Conservation (phyloP, 2,113 vertebrate genomes). For the Oriolus oriolus region DNA sequence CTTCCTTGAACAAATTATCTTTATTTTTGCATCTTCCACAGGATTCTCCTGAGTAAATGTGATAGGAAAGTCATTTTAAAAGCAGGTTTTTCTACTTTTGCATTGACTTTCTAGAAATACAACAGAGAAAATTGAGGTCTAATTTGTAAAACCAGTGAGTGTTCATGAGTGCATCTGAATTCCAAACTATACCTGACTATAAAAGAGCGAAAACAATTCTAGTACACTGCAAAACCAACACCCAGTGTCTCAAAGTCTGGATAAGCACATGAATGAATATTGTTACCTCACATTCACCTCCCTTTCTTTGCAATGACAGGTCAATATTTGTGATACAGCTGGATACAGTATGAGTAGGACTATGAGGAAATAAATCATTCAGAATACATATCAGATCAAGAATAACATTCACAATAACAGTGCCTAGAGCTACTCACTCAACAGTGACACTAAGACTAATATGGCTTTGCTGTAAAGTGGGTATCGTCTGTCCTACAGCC, state of each 20-base stretch:
- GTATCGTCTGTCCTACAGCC: neutral
- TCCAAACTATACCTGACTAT: neutral
- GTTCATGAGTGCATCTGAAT: neutral
- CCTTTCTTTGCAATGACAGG: neutral
- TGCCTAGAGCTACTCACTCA: neutral
- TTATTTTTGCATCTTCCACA: neutral
- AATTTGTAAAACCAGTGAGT: neutral
- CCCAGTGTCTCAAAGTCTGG: neutral
- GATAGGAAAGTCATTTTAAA: neutral
- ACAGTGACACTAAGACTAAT: neutral
- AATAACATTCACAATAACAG: slow-evolving; percentile 12
- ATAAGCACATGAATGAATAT: neutral
- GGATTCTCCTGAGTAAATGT: neutral
- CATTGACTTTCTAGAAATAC: neutral
- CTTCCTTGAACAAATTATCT: neutral
- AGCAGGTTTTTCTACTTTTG: neutral
- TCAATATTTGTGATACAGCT: slow-evolving; percentile 21
- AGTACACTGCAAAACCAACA: neutral
- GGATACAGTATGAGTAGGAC: neutral
- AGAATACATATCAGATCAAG: neutral
- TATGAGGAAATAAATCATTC: slow-evolving; percentile 23
- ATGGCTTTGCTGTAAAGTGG: neutral
- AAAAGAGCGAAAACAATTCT: neutral
- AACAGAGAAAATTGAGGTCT: neutral
- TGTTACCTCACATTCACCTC: neutral